Evolutionary conservation across 2,113 vertebrate species (phyloP), one percentile per base, ranked within the genome.

Genomic region (Brachypodius melanocephalos): DNA sequence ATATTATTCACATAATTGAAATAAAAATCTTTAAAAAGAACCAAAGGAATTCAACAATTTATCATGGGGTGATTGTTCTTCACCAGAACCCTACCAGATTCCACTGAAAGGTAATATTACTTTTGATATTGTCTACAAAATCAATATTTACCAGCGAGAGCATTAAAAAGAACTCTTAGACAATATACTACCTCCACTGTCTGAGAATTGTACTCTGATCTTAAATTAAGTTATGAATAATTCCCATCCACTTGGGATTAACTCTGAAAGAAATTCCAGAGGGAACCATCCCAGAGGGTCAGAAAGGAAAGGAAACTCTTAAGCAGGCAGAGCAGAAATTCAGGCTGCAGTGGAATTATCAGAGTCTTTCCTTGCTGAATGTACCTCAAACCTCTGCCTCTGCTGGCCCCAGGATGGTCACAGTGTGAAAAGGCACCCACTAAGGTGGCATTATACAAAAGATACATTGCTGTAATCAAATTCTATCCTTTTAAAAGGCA

Each of bases 211-310:
- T 26, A 42, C 51, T 58, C 16, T 31, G 52, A 7, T 85, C 32
- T 86, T 82, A 96, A 97, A 95, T 49, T 77, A 94, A 95, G 14
- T 45, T 36, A 92, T 80, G 34, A 84, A 75, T 79, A 87, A 91
- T 87, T 97, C 86, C 36, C 51, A 63, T 65, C 34, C 22, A 62
- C 9, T 26, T 38, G 83, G 63, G 88, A 71, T 74, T 93, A 67
- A 58, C 17, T 51, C n/a, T 63, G 51, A 90, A 86, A 86, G 46
- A 90, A 71, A 93, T 80, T 92, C 75, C 46, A 62, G 54, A 17
- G 72, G 67, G 67, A 93, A 10, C 13, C 13, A 93, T 24, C 22
- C 51, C 58, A 62, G 26, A 52, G 63, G 58, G 42, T 2, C 2
- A 5, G 32, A 74, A 90, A 90, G n/a, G n/a, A 45, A 77, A 77